Percentiles rank a stretch among this genome's conserved stretches.
phyloP scores from a whole-genome alignment of 2,888 invertebrate species.

The Ochlodes sylvanus region DNA sequence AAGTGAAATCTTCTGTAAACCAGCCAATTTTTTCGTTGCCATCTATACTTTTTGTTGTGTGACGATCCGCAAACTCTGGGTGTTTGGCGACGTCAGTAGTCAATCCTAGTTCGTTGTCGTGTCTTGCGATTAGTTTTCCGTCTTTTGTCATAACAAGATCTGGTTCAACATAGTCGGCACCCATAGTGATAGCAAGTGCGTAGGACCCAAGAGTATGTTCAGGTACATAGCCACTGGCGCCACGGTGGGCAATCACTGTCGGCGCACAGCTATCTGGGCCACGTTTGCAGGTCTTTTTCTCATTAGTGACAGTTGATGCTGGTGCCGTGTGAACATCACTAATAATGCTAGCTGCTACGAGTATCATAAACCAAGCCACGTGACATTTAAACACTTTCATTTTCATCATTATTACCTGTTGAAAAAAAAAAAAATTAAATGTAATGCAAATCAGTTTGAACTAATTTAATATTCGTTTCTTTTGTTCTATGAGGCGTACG shows the following conservation, averaged over 20 bases:
- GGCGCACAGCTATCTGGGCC: constrained; percentile 65
- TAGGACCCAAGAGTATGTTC: constrained; percentile 78
- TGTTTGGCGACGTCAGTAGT: constrained; percentile 67
- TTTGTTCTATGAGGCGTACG: too few species aligned
- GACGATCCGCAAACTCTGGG: constrained; percentile 67
- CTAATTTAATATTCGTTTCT: too few species aligned
- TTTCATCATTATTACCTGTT: constrained; percentile 5
- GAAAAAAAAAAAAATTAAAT: neutral
- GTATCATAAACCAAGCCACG: constrained; percentile 4
- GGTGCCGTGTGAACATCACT: neutral
- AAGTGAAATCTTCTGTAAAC: constrained; percentile 78
- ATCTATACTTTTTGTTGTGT: constrained; percentile 65
- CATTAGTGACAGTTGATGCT: neutral
- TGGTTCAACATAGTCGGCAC: constrained; percentile 75
- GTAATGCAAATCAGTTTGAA: too few species aligned
- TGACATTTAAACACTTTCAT: neutral
- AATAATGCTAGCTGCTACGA: neutral
- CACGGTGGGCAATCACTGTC: constrained; percentile 71
- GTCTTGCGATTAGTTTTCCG: constrained; percentile 70
- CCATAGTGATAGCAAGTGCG: constrained; percentile 74
- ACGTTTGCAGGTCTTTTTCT: constrained; percentile 37
- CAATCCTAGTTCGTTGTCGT: constrained; percentile 72
- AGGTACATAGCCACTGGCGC: constrained; percentile 75
- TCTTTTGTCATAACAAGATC: constrained; percentile 77
- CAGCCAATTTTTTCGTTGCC: constrained; percentile 63